Base-by-base conservation (phyloP, 2,797 vertebrate species). In the Lepilemur ruficaudatus region DNA sequence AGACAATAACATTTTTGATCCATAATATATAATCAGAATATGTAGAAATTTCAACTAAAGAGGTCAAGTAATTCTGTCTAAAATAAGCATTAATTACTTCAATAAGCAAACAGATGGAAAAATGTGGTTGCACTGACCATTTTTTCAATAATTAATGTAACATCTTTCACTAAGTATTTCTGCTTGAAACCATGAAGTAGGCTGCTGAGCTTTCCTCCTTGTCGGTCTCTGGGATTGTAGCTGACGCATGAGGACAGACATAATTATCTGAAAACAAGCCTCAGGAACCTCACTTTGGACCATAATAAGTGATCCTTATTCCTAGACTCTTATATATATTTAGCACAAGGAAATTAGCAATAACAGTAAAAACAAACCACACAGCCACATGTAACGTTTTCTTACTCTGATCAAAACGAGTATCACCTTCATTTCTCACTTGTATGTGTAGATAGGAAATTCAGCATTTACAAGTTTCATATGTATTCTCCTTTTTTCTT, bases 11-110 rank as follows among this genome's bases (percentile, higher is more conserved):
- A n/a, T 46, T 89, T 93, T 96, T 86, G 25, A 86, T 65, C 32
- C 12, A 69, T 63, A 81, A 87, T 5, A n/a, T 30, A 61, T 28
- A 83, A 91, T 79, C 59, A 80, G 94, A 84, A 91, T 90, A 79
- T 17, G 38, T 50, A 81, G n/a, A 94, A 84, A 78, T 91, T 91
- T 69, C 41, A 86, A 30, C 38, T 55, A 23, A 50, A 80, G 89
- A 93, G 32, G 32, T 83, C 22, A 65, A 80, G 8, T 79, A 82
- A 70, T 92, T 89, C 38, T 91, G 25, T 52, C 32, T 94, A 82
- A 93, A 79, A 80, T 43, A 90, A 83, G 8, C 70, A 80, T 78
- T 92, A 91, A 79, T 70, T 82, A 81, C 67, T 48, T 95, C 14
- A 20, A 20, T 46, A 93, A 69, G 46, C 72, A 76, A 52, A 75